Conservation (phyloP, 1,140 invertebrate genomes). For the Stratiolaelaps scimitus region DNA sequence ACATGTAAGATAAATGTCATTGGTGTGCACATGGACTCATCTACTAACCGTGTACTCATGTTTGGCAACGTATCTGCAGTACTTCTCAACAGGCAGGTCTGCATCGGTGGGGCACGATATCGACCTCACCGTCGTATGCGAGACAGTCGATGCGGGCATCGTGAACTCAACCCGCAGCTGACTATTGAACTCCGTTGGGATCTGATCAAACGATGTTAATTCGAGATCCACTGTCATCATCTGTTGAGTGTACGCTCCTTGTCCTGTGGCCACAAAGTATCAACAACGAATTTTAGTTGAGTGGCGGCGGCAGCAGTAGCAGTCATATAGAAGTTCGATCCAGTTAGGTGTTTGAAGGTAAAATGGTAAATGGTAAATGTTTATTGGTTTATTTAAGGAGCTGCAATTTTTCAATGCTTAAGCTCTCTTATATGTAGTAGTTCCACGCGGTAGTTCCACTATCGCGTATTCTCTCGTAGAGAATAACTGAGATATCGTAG, state of each 20-base stretch:
- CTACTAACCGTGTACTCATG: conserved; percentile 65
- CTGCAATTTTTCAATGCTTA: too few relatives aligned
- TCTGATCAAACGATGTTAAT: conserved; percentile 89
- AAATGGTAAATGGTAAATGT: not conserved
- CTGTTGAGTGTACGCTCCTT: conserved; percentile 91
- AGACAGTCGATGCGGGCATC: conserved; percentile 95
- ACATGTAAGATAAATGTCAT: too few relatives aligned
- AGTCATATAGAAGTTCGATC: not conserved
- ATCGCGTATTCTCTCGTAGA: not conserved
- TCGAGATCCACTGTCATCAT: conserved; percentile 81
- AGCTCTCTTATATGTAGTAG: conserved; percentile 26
- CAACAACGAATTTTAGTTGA: not conserved
- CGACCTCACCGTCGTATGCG: conserved; percentile 86
- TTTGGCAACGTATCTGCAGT: conserved; percentile 87
- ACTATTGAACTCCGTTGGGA: conserved; percentile 77
- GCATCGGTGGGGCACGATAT: conserved; percentile 71
- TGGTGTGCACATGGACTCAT: too few relatives aligned
- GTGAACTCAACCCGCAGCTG: conserved; percentile 89
- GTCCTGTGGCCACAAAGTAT: conserved; percentile 21
- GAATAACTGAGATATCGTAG: not conserved
- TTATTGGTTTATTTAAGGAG: too few relatives aligned
- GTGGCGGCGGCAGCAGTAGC: too few relatives aligned
- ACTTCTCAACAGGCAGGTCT: conserved; percentile 93
- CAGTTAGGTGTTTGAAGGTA: not conserved
- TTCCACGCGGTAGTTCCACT: not conserved